Conservation (phyloP, 2,797 vertebrate species). For the Gallinago nigripennis region DNA sequence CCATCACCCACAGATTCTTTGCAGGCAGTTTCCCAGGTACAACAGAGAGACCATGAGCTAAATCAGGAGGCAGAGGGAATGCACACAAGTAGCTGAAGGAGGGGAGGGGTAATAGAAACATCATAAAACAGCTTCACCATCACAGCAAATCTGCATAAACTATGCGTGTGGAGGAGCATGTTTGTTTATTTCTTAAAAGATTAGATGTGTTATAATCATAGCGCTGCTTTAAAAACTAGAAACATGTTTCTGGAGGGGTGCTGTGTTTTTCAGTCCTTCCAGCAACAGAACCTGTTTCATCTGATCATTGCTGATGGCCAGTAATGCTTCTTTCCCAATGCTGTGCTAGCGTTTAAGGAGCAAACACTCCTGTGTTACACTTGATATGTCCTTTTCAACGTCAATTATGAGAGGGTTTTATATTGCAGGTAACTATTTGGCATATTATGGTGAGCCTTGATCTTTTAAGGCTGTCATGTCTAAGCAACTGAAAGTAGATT, state of each 20-base stretch:
- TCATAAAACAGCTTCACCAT: neutral
- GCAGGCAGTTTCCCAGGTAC: neutral
- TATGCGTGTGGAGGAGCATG: neutral
- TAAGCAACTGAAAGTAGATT: neutral
- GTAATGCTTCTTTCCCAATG: neutral
- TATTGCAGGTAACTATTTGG: neutral
- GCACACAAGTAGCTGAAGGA: neutral
- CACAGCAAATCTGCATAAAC: neutral
- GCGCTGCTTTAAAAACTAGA: neutral
- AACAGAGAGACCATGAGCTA: neutral
- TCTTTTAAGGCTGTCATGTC: neutral
- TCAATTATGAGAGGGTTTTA: neutral
- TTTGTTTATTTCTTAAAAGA: neutral
- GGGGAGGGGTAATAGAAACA: no score
- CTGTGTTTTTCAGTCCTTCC: neutral
- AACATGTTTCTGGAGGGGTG: neutral
- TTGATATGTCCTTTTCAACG: neutral
- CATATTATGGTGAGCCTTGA: neutral
- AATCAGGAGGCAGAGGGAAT: neutral
- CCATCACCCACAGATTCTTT: neutral
- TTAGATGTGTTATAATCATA: neutral
- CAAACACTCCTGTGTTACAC: neutral
- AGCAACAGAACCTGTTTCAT: neutral
- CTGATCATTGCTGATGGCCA: neutral
- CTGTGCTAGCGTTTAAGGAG: neutral